Base-by-base conservation (phyloP, 1,140 invertebrate genomes). In the Ctenoplectra terminalis region DNA sequence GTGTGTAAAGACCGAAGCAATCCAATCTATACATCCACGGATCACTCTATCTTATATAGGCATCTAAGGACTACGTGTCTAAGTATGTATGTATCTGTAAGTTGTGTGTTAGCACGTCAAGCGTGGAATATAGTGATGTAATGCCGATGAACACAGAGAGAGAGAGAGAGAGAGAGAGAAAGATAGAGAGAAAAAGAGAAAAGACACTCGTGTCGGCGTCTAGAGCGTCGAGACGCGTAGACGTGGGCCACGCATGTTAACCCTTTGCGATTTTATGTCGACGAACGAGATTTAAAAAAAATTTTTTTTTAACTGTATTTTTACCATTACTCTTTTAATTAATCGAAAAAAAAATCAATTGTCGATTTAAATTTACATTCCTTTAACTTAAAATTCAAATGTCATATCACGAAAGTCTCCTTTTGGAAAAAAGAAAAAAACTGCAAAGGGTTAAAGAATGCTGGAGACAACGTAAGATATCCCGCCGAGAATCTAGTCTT, bases 401-500 rank as follows among this genome's bases (percentile, higher is more conserved):
- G 46, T 48, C 43, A n/a, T 1, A 23, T 60, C 23, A 6, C 7
- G 23, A n/a, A n/a, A 31, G 26, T 34, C 8, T 34, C 8, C 20
- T 50, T 31, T 48, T 20, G 20, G 26, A 31, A 0, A 48, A 13
- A 23, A 26, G 2, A 8, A n/a, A n/a, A n/a, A n/a, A 34, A 37
- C 43, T 8, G 48, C 48, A 72, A 56, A 48, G 76, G 67, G 76
- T 79, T 79, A 72, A 80, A 63, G 31, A 34, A 20, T 26, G 70
- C 13, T n/a, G 48, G 67, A 82, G 48, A 75, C 48, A 76, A 83
- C 52, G 75, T 76, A 50, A 77, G 58, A 77, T 63, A 74, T 72
- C 85, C 88, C 86, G 84, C 84, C 82, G 86, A 90, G 80, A 90
- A 89, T 92, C 91, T 92, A 92, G 90, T 91, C 91, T 84, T 88